Evolutionary conservation across 2,888 invertebrate species (phyloP), one percentile per base, ranked within the genome.

Genomic region (Dexiosoma caninum): DNA sequence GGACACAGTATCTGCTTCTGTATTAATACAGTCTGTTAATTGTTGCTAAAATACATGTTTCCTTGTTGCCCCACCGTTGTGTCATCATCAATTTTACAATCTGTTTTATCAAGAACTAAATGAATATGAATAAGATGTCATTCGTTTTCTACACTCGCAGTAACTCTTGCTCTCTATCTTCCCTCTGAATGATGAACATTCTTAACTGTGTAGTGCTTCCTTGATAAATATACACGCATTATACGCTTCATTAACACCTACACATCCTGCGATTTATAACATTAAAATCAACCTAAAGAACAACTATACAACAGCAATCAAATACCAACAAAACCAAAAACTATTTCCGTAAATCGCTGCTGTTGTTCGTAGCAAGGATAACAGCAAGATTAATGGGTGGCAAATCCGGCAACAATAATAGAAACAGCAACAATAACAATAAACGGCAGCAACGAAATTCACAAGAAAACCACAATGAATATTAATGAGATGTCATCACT

Each of bases 401-500:
- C 67, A 77, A 67, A 77, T 81, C 76, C 81, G 81, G 76, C 57
- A 81, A 72, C 80, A 62, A 49, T 53, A 75, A 64, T 51, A 62
- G 49, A 27, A 53, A 12, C 21, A 46, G 19, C 55, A 59, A 59
- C 46, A 69, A 60, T 53, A 53, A 53, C 37, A 69, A 19, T 32
- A 46, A 59, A 75, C 59, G 70, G 69, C 35, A 76, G 37, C 44
- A 71, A 35, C 51, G 60, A 75, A 69, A 76, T 66, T 78, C 57
- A 57, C 46, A 69, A 77, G 81, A 69, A 62, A 83, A 84, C 85
- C 86, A 84, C 88, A 88, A 89, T 90, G 90, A 90, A 90, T 90
- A 90, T 90, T 90, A 90, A 90, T 90, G 90, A 87, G 87, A 86
- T 87, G 87, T 89, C 90, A 89, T 90, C 89, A 88, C 85, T 88